Conservation (phyloP, 2,797 vertebrate genomes). For the Taenioides sp. region DNA sequence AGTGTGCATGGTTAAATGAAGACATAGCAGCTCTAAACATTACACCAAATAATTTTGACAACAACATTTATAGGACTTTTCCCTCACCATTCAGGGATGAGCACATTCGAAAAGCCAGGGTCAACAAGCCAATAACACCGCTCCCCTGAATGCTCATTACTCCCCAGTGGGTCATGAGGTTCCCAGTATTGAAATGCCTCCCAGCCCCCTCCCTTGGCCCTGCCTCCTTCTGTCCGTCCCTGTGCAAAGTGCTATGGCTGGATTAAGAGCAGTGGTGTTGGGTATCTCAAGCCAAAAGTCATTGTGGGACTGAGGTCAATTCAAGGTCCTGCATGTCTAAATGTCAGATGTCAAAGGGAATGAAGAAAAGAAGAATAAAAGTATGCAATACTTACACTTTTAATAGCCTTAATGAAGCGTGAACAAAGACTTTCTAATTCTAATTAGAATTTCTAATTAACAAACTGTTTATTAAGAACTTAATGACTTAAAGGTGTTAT, state of each 20-base stretch:
- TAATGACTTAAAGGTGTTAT: no score
- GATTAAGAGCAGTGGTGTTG: conserved; percentile 60
- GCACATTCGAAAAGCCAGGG: conserved; percentile 18
- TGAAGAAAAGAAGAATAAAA: not conserved
- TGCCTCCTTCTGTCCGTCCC: conserved; percentile 16
- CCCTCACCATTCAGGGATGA: conserved; percentile 17
- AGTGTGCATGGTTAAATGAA: not conserved
- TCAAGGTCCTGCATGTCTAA: conserved; percentile 36
- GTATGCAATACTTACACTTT: not conserved
- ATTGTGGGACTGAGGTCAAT: conserved; percentile 54
- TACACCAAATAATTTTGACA: conserved; percentile 2
- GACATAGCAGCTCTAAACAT: conserved; percentile 3
- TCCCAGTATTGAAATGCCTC: conserved; percentile 48
- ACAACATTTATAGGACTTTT: not conserved
- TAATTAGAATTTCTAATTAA: no score
- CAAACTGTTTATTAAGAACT: no score
- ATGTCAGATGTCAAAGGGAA: conserved; percentile 65
- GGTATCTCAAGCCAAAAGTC: conserved; percentile 56
- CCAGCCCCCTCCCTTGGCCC: conserved; percentile 22
- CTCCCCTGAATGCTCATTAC: conserved; percentile 53
- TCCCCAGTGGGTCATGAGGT: conserved; percentile 54
- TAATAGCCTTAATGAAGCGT: no score
- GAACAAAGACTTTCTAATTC: no score
- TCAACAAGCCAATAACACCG: conserved; percentile 44
- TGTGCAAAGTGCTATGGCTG: conserved; percentile 18